Evolutionary conservation across 2,888 invertebrate genomes (phyloP), one percentile per base, ranked within the genome.

Genomic region (Synergus gifuensis): DNA sequence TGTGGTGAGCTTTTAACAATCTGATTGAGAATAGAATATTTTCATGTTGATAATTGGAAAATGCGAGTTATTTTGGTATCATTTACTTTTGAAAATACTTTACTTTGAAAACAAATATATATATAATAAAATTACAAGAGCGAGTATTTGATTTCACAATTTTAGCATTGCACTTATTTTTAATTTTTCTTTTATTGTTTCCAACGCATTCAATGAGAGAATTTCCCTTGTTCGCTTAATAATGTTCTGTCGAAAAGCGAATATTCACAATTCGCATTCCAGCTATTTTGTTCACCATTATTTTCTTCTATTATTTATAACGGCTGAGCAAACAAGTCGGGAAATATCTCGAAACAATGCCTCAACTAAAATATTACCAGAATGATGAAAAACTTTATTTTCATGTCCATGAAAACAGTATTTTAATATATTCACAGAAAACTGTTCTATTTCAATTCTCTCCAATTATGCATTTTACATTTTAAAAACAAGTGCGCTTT

Each of bases 291-390:
- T 73, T 73, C 54, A 49, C 54, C 16, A 54, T 73, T 73, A 73
- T 73, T 73, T 73, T 73, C 54, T 54, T 73, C 73, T 73, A 36
- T 54, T 28, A 73, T 73, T 73, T 73, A 73, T 73, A 49, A 54
- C 54, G 36, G 54, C 49, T 73, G 54, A 73, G 9, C 36, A 73
- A 73, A 73, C 54, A 73, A 73, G 36, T 49, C n/a, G 73, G n/a
- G 36, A 73, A 73, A 73, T 73, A 73, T 73, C 36, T 36, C 36
- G 54, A 73, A 73, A 54, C 73, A 73, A 73, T 36, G 73, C 69
- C 4, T 54, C 16, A 54, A 73, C 49, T 73, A 54, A 73, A 28
- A 28, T 36, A 22, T 60, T 22, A 12, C 12, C 22, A 22, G 11
- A 60, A 60, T 60, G 22, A 60, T 22, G 60, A 9, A 60, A 18